phyloP scores from a whole-genome alignment of 2,797 vertebrate species.

The Coilia nasus region DNA sequence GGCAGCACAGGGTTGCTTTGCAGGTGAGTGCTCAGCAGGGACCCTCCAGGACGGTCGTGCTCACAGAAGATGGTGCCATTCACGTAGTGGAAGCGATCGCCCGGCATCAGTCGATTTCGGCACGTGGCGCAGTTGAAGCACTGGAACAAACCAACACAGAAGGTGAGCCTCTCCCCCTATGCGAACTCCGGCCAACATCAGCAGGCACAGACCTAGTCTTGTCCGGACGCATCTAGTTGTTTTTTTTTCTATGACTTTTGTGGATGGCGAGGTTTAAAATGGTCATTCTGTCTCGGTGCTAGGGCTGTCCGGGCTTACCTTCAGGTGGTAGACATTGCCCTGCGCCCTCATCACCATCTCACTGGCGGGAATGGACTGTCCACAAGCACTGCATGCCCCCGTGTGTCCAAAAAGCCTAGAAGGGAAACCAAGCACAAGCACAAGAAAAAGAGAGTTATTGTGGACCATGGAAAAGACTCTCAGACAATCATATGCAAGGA shows the following conservation, averaged over 20 bases:
- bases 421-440: conserved; percentile 7
- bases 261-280: neutral
- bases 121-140: conserved; percentile 87
- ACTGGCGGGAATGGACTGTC: conserved; percentile 83
- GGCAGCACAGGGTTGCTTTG: conserved; percentile 77
- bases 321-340: conserved; percentile 83
- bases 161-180: neutral
- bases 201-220: neutral
- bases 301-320: conserved; percentile 61
- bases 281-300: neutral
- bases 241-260: neutral
- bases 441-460: neutral
- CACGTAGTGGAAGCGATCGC: conserved; percentile 82
- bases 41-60: conserved; percentile 76
- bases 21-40: conserved; percentile 73
- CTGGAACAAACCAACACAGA: conserved; percentile 55
- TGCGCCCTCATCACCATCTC: conserved; percentile 86
- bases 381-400: conserved; percentile 79
- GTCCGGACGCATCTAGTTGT: neutral
- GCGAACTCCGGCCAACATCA: neutral
- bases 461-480: neutral
- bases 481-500: neutral
- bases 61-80: conserved; percentile 84
- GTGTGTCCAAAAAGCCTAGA: conserved; percentile 82
- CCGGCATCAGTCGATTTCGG: conserved; percentile 80